Percentiles rank a stretch among this genome's conserved stretches.
These are phyloP conservation scores for Globodera ellingtonae DNA, from an alignment of 1,140 invertebrate genomes.

Conservation along the genomic window DNA sequence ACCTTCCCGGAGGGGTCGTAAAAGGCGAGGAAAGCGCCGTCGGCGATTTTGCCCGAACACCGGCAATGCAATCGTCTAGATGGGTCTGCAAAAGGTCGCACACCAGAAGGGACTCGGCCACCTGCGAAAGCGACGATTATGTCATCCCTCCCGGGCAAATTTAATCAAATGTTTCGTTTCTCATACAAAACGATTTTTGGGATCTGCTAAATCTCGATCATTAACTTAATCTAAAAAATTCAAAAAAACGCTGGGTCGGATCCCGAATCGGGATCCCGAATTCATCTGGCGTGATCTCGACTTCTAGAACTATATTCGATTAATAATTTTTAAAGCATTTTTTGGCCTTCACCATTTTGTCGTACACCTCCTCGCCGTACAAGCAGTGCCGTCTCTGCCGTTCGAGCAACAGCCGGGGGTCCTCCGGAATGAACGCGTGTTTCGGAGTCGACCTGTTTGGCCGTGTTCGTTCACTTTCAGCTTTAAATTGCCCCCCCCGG, in stretches of 20 bases:
- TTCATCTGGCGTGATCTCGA: no score
- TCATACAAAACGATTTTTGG: no score
- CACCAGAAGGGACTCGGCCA: conserved; percentile 45
- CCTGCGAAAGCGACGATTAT: conserved; percentile 4
- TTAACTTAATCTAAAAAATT: no score
- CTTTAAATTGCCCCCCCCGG: no score
- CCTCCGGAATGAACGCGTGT: conserved; percentile 37
- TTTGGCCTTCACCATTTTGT: conserved; percentile 40
- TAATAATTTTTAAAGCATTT: conserved; percentile 1
- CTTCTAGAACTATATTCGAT: no score
- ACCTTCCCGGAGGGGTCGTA: conserved; percentile 32
- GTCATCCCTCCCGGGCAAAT: no score
- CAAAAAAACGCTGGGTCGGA: no score
- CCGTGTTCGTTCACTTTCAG: neutral
- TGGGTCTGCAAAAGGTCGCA: conserved; percentile 47
- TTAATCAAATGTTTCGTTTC: no score
- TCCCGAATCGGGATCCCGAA: no score
- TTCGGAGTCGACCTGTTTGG: conserved; percentile 48
- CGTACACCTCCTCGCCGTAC: conserved; percentile 51
- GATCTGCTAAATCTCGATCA: no score
- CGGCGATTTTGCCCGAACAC: conserved; percentile 44
- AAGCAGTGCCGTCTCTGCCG: conserved; percentile 41
- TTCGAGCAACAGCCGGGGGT: conserved; percentile 34
- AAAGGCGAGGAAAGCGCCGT: conserved; percentile 43
- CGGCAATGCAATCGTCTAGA: conserved; percentile 41